Evolutionary conservation across 2,888 invertebrate genomes (phyloP), one percentile per base, ranked within the genome.

Genomic region (Agrochola lota): DNA sequence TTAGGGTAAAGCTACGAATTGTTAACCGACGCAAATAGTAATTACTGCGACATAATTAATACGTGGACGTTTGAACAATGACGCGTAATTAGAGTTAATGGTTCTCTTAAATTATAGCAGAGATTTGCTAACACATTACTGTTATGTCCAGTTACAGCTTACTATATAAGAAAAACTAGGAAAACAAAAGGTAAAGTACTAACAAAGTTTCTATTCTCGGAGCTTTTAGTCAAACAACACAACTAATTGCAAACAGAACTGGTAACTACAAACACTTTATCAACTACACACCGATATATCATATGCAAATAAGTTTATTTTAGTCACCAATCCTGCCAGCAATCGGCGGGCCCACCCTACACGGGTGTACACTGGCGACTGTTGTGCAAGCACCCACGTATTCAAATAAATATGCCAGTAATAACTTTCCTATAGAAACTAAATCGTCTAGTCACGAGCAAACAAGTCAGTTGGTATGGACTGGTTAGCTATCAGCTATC

Each of bases 401-500:
- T 93, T 94, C 94, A 94, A 95, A 96, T 95, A 95, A 94, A 95
- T 94, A 93, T 93, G 93, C 91, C 92, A 84, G 93, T 94, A 95
- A 96, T 95, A 96, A 95, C 95, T 95, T 96, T 95, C 94, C 92
- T 94, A 95, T 95, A 93, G 94, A 93, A 93, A 94, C 94, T 91
- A 95, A 96, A 96, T 96, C 95, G 95, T 91, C 94, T 85, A 95
- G 96, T 96, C 96, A 96, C 96, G 96, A 95, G 89, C 90, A 88
- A 89, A 91, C 91, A 89, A 93, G 91, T 92, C 91, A 87, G 89
- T 88, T 86, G 91, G 86, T 90, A 85, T 85, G 74, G 84, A 89
- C 87, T 84, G 83, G 86, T 86, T 85, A 84, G 83, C 85, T 87
- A 87, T 87, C 85, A 86, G 85, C 84, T 86, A 87, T 87, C 85